phyloP scores from a whole-genome alignment of 2,888 invertebrate genomes.

The Diarsia brunnea region DNA sequence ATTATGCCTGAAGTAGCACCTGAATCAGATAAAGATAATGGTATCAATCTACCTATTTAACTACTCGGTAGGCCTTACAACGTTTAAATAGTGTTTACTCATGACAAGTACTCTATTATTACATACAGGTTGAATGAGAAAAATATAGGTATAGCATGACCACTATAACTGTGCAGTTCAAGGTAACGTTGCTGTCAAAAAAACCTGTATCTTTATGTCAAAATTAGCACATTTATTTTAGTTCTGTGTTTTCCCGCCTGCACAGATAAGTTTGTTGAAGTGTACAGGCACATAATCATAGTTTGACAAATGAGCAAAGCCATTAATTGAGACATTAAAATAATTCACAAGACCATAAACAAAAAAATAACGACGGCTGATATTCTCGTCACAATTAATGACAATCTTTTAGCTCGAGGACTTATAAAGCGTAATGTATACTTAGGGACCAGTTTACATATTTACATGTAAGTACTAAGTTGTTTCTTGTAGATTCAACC shows the following conservation, averaged over 20 bases:
- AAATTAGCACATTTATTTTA: no score
- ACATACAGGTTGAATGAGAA: neutral
- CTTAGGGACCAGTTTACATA: conserved; percentile 30
- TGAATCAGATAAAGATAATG: neutral
- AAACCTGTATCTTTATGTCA: no score
- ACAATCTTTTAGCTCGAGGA: conserved; percentile 25
- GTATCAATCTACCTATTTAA: no score
- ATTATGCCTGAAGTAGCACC: neutral
- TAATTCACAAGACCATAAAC: neutral
- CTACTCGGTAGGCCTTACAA: neutral
- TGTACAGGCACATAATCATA: conserved; percentile 5
- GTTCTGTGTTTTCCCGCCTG: no score
- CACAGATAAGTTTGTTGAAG: no score
- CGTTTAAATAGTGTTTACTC: neutral
- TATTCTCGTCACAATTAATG: conserved; percentile 42
- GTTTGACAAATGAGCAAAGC: neutral
- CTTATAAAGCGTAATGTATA: conserved; percentile 49
- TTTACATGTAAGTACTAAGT: conserved; percentile 31
- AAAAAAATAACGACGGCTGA: neutral
- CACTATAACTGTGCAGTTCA: no score
- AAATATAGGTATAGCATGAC: neutral
- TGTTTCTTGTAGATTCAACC: conserved; percentile 53
- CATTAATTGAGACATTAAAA: conserved; percentile 33
- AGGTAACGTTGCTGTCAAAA: no score
- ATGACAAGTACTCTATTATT: neutral